Evolutionary conservation across 1,140 invertebrate genomes (phyloP).

Genomic region (Potamilus streckersoni): DNA sequence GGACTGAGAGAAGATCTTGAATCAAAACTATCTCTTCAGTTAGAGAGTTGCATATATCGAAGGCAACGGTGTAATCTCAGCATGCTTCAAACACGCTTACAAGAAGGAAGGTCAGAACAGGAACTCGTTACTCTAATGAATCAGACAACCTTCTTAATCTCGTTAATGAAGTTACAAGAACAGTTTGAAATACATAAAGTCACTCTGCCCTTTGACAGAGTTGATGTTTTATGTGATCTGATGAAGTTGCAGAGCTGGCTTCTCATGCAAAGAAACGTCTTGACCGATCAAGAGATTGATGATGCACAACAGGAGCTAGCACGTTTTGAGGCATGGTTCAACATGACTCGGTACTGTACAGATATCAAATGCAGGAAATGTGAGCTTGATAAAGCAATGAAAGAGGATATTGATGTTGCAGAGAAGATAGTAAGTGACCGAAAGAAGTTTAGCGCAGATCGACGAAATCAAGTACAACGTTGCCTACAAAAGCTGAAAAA

Average conservation of each 20-base stretch:
- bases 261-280: constrained; percentile 7
- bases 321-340: constrained; percentile 9
- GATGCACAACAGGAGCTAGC: constrained; percentile 21
- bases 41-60: not conserved
- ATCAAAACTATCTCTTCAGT: not conserved
- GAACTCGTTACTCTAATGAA: constrained; percentile 15
- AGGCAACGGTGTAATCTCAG: not conserved
- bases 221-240: constrained; percentile 5
- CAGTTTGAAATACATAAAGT: constrained; percentile 1
- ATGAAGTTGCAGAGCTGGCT: constrained; percentile 9
- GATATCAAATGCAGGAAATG: constrained; percentile 7
- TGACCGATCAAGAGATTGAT: constrained; percentile 20
- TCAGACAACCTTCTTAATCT: not conserved
- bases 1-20: constrained; percentile 4
- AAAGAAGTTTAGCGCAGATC: constrained; percentile 3
- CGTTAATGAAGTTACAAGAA: not conserved
- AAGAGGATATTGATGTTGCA: constrained; percentile 13
- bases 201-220: constrained; percentile 1
- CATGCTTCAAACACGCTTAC: not conserved
- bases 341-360: constrained; percentile 7
- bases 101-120: constrained; percentile 14
- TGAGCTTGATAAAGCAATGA: constrained; percentile 8
- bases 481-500: constrained; percentile 33
- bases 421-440: constrained; percentile 9
- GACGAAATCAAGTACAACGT: constrained; percentile 11